Conservation (phyloP, 2,113 vertebrate genomes). For the Bos indicus region DNA sequence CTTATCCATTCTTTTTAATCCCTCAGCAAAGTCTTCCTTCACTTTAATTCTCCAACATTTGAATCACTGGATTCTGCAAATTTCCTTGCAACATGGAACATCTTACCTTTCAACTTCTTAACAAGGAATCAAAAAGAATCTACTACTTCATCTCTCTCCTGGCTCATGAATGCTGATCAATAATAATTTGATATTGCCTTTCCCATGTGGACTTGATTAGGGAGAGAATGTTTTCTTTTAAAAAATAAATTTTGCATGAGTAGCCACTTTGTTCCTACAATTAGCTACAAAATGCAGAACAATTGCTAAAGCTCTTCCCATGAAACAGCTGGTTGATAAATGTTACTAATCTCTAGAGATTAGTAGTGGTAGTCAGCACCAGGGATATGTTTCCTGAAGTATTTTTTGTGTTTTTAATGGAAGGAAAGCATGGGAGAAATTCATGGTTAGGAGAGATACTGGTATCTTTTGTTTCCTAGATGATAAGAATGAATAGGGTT, state of each 20-base stretch:
- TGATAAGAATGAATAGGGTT: not conserved
- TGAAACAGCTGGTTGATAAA: slow-evolving; percentile 49
- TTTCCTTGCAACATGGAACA: slow-evolving; percentile 48
- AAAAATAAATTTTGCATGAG: slow-evolving; percentile 22
- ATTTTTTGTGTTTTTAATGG: not conserved
- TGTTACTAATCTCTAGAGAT: slow-evolving; percentile 47
- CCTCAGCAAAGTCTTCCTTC: not conserved
- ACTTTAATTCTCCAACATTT: not conserved
- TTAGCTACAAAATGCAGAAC: slow-evolving; percentile 61
- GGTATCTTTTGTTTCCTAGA: slow-evolving; percentile 20
- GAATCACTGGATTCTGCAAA: not conserved
- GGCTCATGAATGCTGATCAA: slow-evolving; percentile 17
- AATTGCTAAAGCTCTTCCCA: slow-evolving; percentile 43
- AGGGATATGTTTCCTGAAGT: not conserved
- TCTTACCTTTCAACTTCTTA: slow-evolving; percentile 69
- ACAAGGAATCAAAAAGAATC: slow-evolving; percentile 65
- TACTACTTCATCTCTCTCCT: slow-evolving; percentile 42
- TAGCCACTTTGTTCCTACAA: slow-evolving; percentile 52
- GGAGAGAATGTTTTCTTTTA: slow-evolving; percentile 48
- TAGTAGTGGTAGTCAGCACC: not conserved
- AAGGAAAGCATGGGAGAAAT: not conserved
- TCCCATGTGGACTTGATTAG: slow-evolving; percentile 4
- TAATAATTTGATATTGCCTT: slow-evolving; percentile 47
- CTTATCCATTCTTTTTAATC: slow-evolving; percentile 3
- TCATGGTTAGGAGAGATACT: not conserved